phyloP scores from a whole-genome alignment of 2,888 invertebrate species.

The Melanostoma mellinum region DNA sequence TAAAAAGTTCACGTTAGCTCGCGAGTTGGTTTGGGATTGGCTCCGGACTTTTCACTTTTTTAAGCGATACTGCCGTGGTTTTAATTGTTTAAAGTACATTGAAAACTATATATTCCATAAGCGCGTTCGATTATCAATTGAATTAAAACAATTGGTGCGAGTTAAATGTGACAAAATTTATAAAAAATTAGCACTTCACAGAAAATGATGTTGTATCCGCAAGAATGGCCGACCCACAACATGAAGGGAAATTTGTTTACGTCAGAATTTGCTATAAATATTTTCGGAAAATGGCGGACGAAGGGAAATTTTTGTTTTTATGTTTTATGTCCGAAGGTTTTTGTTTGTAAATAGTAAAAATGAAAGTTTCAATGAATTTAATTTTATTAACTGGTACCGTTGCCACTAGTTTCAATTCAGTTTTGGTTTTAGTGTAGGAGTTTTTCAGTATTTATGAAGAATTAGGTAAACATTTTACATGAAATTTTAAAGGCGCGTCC shows the following conservation, averaged over 20 bases:
- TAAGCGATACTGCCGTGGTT: slow-evolving; percentile 50
- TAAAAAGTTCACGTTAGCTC: slow-evolving; percentile 69
- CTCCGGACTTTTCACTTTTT: slow-evolving; percentile 59
- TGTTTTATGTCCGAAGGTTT: background rate
- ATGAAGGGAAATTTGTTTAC: slow-evolving; percentile 74
- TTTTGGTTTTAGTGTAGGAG: too few species aligned
- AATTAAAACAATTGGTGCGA: slow-evolving; percentile 78
- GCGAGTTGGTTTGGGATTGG: slow-evolving; percentile 53
- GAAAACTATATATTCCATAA: slow-evolving; percentile 49
- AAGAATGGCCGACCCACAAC: slow-evolving; percentile 89
- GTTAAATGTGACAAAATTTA: slow-evolving; percentile 82
- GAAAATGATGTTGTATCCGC: slow-evolving; percentile 86
- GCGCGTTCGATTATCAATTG: slow-evolving; percentile 61
- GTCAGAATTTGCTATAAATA: slow-evolving; percentile 68
- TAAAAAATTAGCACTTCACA: slow-evolving; percentile 84
- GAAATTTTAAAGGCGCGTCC: too few species aligned
- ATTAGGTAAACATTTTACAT: too few species aligned
- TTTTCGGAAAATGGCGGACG: slow-evolving; percentile 43
- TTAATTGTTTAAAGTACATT: slow-evolving; percentile 58
- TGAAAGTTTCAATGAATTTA: too few species aligned
- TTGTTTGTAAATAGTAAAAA: background rate
- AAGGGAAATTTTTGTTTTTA: slow-evolving; percentile 31
- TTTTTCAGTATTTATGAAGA: too few species aligned
- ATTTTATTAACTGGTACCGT: too few species aligned
- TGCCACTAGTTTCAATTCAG: too few species aligned